Conservation (phyloP, 2,113 vertebrate species). For the Podiceps cristatus region DNA sequence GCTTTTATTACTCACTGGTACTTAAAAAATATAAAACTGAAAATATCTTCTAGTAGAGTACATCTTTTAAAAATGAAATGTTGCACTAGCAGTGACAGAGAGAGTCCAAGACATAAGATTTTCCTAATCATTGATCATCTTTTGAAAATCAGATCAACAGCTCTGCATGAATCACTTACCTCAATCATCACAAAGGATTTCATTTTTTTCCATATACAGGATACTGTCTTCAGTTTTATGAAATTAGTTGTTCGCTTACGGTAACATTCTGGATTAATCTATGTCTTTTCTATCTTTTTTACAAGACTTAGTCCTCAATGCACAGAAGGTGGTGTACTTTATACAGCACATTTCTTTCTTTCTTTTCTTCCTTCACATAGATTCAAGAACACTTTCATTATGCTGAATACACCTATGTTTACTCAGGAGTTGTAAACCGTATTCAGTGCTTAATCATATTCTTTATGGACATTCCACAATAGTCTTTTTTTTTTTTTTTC, state of each 20-base stretch:
- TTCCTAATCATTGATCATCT: conserved; percentile 18
- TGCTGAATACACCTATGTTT: not conserved
- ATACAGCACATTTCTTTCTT: not conserved
- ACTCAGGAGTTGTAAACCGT: not conserved
- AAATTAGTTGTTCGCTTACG: conserved; percentile 28
- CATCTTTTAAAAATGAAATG: not conserved
- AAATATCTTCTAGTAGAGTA: not conserved
- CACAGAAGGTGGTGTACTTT: not conserved
- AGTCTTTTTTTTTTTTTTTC: not conserved
- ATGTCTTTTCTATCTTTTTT: not conserved
- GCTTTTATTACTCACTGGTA: not conserved
- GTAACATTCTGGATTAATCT: not conserved
- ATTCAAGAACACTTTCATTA: not conserved
- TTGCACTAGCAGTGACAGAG: not conserved
- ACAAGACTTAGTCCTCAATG: not conserved
- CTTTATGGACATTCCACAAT: not conserved
- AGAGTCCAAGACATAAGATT: not conserved
- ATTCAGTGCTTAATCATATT: not conserved
- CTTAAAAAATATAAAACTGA: not conserved
- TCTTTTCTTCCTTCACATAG: not conserved
- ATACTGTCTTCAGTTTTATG: conserved; percentile 17
- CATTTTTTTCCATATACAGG: not conserved
- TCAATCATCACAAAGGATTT: conserved; percentile 32
- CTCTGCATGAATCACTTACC: conserved; percentile 43
- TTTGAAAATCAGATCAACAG: conserved; percentile 44